Conservation (phyloP, 2,888 invertebrate species). For the Athalia rosae region DNA sequence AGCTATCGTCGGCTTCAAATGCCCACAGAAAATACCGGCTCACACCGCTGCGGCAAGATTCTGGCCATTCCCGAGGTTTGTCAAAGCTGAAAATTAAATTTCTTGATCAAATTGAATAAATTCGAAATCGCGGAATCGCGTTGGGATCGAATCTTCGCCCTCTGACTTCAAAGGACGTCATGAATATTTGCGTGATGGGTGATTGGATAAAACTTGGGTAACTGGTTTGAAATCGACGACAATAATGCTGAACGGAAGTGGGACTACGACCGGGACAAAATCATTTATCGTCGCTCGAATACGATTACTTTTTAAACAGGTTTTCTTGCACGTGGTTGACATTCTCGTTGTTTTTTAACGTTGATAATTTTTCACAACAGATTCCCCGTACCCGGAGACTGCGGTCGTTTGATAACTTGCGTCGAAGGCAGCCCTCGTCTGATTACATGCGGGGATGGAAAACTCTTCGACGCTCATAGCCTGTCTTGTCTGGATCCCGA, state of each 20-base stretch:
- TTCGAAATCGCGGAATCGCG: not conserved
- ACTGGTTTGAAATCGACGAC: no score
- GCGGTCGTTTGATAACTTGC: slow-evolving; percentile 91
- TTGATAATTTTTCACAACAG: slow-evolving; percentile 52
- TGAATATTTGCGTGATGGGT: no score
- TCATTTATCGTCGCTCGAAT: no score
- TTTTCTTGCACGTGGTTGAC: no score
- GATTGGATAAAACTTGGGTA: no score
- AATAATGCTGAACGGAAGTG: no score
- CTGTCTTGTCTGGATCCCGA: slow-evolving; percentile 90
- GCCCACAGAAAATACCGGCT: slow-evolving; percentile 89
- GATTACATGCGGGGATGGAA: slow-evolving; percentile 90
- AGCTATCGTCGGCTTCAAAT: slow-evolving; percentile 94
- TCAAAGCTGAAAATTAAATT: not conserved
- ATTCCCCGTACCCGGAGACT: slow-evolving; percentile 91
- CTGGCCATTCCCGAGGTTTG: slow-evolving; percentile 90
- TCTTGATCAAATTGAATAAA: not conserved
- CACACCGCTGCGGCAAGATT: slow-evolving; percentile 89
- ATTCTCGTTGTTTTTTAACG: not conserved
- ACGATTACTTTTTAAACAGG: no score
- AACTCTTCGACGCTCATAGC: slow-evolving; percentile 88
- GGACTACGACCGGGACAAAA: no score
- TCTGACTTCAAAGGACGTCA: no score
- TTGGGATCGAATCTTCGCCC: not conserved
- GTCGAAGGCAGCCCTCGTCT: slow-evolving; percentile 92